Base-by-base conservation (phyloP, 2,888 invertebrate species). In the Pocota personata region DNA sequence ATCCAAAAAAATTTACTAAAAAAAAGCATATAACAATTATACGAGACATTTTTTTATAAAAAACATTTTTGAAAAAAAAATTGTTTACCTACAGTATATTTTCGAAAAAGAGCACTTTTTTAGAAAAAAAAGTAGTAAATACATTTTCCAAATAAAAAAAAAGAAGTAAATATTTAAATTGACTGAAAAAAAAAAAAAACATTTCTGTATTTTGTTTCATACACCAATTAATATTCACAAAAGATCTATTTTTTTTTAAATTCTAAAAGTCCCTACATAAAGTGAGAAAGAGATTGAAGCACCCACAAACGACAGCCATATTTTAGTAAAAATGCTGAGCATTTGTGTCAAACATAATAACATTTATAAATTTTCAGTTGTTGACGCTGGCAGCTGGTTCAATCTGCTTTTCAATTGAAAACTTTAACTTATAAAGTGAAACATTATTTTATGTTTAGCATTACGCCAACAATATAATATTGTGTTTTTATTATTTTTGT, bases 181-280 rank as follows among this genome's bases (percentile, higher is more conserved):
- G 78, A 82, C 78, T 82, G 82, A n/a, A n/a, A n/a, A 82, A n/a
- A 66, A 66, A 46, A 37, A 52, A 40, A 35, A 62, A 57, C 75
- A 75, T 69, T 67, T 27, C 30, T 35, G 24, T 19, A 1, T 14
- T 52, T 14, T 14, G 24, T 55, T 57, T 62, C 32, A 64, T 40
- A 16, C 55, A 64, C 10, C 55, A 55, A 46, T 37, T n/a, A 32
- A 30, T 16, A 14, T 64, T 24, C 43, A 32, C 10, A 10, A 76
- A 43, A 16, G 5, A 57, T 24, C 32, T 19, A 2, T 52, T n/a
- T 5, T 19, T 32, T 21, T 14, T 46, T 62, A 19, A 19, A 8
- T 4, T 8, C 7, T 2, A 35, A 35, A 35, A 40, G 14, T 14
- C 14, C 40, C 40, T 40, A 7, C 4, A 40, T n/a, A 37, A 12